Percentiles rank a stretch among this genome's conserved stretches.
Evolutionary conservation across 2,113 vertebrate species (phyloP).

Genomic region (Platysteira castanea): DNA sequence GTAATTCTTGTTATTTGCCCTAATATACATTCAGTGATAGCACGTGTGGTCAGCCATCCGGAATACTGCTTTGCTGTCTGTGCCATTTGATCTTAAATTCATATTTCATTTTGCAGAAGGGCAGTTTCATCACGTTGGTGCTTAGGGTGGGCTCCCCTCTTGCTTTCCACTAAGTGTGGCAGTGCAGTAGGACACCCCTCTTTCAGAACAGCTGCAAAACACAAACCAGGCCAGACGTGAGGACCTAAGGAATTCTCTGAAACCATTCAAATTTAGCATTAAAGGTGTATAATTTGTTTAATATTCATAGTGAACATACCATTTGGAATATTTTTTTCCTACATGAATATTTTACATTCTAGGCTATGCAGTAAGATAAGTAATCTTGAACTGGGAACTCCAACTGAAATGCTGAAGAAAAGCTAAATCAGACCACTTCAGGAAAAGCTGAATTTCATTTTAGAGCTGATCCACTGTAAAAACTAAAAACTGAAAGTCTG

Average conservation of each 20-base stretch:
- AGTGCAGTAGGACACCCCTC: background rate
- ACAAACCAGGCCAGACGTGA: background rate
- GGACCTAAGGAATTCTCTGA: background rate
- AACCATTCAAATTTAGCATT: background rate
- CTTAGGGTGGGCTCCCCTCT: background rate
- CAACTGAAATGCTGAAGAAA: background rate
- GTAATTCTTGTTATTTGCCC: background rate
- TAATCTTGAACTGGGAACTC: background rate
- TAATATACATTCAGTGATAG: background rate
- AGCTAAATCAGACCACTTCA: background rate
- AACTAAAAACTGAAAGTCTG: background rate
- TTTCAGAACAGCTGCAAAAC: background rate
- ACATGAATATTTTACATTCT: background rate
- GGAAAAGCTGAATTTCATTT: background rate
- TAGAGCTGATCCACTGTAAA: background rate
- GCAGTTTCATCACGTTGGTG: background rate
- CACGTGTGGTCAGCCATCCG: background rate
- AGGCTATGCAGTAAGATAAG: background rate
- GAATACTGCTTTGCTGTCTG: background rate
- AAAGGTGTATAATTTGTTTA: background rate
- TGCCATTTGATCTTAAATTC: background rate
- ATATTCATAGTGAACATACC: background rate
- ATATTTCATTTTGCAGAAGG: background rate
- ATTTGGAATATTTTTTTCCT: background rate
- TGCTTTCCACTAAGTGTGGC: background rate